Evolutionary conservation across 2,113 vertebrate genomes (phyloP).

Genomic region (Lasiurus cinereus): DNA sequence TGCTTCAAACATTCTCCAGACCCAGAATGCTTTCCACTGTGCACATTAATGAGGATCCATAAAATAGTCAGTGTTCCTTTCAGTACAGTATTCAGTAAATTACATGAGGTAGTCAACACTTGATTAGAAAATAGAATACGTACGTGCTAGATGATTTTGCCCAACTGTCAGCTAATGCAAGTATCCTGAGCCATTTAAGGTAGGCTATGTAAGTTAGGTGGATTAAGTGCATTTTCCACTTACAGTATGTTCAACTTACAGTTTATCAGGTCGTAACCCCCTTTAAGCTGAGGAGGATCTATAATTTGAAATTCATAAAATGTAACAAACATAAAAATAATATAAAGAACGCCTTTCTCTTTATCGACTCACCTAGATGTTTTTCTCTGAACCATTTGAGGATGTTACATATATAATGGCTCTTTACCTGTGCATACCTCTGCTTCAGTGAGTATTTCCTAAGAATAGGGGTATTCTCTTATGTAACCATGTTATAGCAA

Average conservation of each 20-base stretch:
- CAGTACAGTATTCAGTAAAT: neutral
- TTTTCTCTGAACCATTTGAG: neutral
- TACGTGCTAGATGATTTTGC: neutral
- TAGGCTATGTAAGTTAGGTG: neutral
- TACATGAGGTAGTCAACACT: neutral
- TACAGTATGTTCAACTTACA: neutral
- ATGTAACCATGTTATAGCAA: neutral
- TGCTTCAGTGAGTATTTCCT: neutral
- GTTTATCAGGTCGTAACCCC: neutral
- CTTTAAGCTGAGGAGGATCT: neutral
- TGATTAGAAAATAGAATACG: neutral
- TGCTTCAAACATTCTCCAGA: neutral
- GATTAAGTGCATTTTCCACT: neutral
- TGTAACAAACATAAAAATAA: neutral
- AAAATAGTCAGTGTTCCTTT: neutral
- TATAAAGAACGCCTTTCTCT: neutral
- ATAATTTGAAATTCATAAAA: neutral
- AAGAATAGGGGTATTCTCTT: neutral
- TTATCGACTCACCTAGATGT: neutral
- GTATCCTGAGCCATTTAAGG: neutral
- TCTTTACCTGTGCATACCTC: neutral
- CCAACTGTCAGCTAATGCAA: neutral
- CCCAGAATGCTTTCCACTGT: neutral
- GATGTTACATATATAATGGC: too few relatives aligned
- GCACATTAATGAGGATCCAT: neutral